These are phyloP conservation scores for Drosophila bifasciata DNA, from an alignment of 1,140 invertebrate genomes.

Conservation along the genomic window DNA sequence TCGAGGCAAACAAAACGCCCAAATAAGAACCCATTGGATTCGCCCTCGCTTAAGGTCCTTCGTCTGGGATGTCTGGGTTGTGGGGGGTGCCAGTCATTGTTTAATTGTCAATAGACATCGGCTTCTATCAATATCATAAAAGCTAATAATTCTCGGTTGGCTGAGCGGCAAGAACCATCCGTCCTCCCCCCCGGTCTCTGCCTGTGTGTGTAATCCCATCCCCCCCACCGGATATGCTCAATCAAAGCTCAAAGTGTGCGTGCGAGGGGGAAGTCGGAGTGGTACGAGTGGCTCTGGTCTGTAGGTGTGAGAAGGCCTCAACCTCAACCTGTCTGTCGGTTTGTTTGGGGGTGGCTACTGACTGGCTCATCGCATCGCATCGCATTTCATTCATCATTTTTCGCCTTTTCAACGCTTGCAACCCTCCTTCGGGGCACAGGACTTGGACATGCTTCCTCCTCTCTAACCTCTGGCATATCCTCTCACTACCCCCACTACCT, in stretches of 20 bases:
- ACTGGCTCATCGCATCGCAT: slow-evolving; percentile 69
- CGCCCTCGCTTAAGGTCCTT: slow-evolving; percentile 35
- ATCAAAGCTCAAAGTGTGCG: slow-evolving; percentile 81
- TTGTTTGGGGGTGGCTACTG: slow-evolving; percentile 49
- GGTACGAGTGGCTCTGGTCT: slow-evolving; percentile 20
- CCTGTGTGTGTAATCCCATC: slow-evolving; percentile 51
- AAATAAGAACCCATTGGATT: slow-evolving; percentile 8
- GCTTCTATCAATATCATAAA: slow-evolving; percentile 83
- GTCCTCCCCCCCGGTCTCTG: slow-evolving; percentile 25
- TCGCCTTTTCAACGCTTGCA: slow-evolving; percentile 74
- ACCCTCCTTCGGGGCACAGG: slow-evolving; percentile 42
- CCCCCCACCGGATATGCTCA: slow-evolving; percentile 80
- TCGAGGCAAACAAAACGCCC: slow-evolving; percentile 61
- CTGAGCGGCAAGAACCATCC: slow-evolving; percentile 55
- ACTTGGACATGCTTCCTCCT: slow-evolving; percentile 51
- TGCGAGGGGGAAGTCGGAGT: slow-evolving; percentile 35
- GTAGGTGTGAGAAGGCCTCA: slow-evolving; percentile 21
- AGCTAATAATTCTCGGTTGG: slow-evolving; percentile 84
- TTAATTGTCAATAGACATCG: slow-evolving; percentile 84
- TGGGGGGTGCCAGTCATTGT: slow-evolving; percentile 57
- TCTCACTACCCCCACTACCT: slow-evolving; percentile 6
- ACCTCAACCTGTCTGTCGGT: slow-evolving; percentile 58
- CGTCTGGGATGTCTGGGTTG: slow-evolving; percentile 2
- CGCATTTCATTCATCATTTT: slow-evolving; percentile 82
- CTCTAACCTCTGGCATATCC: too few species aligned